Percentiles rank a stretch among this genome's conserved stretches.
Evolutionary conservation across 2,888 invertebrate species (phyloP).

Genomic region (Loripinus fragilis): DNA sequence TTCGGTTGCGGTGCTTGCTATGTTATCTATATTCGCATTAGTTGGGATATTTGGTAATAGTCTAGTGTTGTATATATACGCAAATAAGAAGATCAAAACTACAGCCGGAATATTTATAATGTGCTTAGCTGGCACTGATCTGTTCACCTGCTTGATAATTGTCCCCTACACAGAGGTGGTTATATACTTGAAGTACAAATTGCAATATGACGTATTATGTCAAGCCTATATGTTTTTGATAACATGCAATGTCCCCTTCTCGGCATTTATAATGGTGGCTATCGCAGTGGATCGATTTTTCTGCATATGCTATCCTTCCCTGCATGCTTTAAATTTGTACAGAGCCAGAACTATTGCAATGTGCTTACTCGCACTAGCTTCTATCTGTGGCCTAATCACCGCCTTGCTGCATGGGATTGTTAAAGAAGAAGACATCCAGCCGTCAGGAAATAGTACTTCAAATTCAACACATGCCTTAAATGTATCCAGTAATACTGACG

Average conservation of each 20-base stretch:
- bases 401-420: constrained; percentile 70
- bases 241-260: constrained; percentile 79
- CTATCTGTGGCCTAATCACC: constrained; percentile 68
- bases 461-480: constrained; percentile 8
- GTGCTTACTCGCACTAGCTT: constrained; percentile 59
- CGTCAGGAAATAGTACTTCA: neutral
- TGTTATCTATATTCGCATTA: constrained; percentile 75
- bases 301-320: constrained; percentile 80
- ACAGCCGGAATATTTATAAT: constrained; percentile 78
- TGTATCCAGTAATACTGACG: neutral
- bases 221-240: constrained; percentile 79
- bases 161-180: constrained; percentile 76
- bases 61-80: constrained; percentile 80
- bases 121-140: constrained; percentile 75
- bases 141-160: constrained; percentile 73
- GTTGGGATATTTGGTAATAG: constrained; percentile 80
- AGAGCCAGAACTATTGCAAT: constrained; percentile 65
- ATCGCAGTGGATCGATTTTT: constrained; percentile 78
- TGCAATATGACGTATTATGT: constrained; percentile 71
- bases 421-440: neutral
- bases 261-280: constrained; percentile 79
- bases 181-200: constrained; percentile 67
- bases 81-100: constrained; percentile 72
- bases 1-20: constrained; percentile 64
- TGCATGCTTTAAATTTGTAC: constrained; percentile 70